These are phyloP conservation scores for Pollenia amentaria DNA, from an alignment of 2,888 invertebrate genomes.

Conservation along the genomic window DNA sequence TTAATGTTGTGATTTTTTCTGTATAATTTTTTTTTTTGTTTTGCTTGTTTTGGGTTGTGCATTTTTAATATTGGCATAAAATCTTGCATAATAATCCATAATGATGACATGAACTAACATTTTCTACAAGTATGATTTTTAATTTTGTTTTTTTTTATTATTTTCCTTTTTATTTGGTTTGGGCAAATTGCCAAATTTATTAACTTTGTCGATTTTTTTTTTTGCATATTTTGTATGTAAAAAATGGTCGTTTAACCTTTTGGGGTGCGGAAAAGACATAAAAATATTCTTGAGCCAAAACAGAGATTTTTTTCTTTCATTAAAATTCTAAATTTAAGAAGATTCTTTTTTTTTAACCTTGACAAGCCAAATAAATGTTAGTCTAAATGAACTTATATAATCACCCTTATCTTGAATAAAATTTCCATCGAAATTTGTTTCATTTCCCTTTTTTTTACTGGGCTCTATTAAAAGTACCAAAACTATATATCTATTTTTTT, in stretches of 20 bases:
- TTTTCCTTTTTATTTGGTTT: slow-evolving; percentile 31
- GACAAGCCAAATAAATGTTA: too few relatives aligned
- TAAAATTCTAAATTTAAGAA: too few relatives aligned
- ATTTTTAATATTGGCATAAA: slow-evolving; percentile 68
- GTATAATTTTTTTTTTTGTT: not conserved
- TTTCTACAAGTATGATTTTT: slow-evolving; percentile 38
- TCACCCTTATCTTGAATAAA: too few relatives aligned
- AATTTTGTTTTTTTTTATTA: not conserved
- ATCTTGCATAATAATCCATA: slow-evolving; percentile 70
- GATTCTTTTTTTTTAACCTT: too few relatives aligned
- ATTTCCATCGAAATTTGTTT: too few relatives aligned
- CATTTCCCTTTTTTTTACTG: too few relatives aligned
- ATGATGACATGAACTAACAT: slow-evolving; percentile 64
- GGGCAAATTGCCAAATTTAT: slow-evolving; percentile 69
- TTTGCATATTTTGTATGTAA: not conserved
- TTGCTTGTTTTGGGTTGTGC: slow-evolving; percentile 32
- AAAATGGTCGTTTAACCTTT: slow-evolving; percentile 20
- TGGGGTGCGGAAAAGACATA: not conserved
- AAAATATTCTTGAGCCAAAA: too few relatives aligned
- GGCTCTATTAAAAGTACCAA: too few relatives aligned
- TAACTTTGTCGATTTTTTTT: slow-evolving; percentile 43
- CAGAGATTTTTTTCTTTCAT: too few relatives aligned
- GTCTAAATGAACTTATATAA: too few relatives aligned
- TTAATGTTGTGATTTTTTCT: slow-evolving; percentile 35
- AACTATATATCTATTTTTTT: too few relatives aligned